A percentile compares a stretch with the other conserved stretches of the same genome.
Conservation (phyloP, 2,888 invertebrate genomes). For the Andrena bicolor region DNA sequence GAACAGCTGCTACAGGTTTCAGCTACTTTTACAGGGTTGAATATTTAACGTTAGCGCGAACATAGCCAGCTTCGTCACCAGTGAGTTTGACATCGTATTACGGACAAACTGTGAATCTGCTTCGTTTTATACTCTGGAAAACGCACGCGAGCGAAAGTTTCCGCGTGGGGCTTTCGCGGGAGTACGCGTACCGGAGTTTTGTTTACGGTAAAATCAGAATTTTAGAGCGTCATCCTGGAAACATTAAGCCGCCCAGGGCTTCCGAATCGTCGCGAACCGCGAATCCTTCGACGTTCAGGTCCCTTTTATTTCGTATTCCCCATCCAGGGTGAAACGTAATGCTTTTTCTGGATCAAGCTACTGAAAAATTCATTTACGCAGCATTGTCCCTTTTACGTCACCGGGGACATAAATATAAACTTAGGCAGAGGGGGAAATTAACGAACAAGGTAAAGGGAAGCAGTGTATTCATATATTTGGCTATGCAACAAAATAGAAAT, state of each 20-base stretch:
- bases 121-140: conserved; percentile 43
- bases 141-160: conserved; percentile 38
- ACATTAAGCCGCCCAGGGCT: conserved; percentile 32
- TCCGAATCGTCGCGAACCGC: conserved; percentile 7
- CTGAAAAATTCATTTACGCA: too few species aligned
- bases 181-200: not conserved
- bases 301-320: too few species aligned
- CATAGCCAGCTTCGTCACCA: not conserved
- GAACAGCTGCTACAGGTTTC: too few species aligned
- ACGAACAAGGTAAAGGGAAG: too few species aligned
- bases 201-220: conserved; percentile 45
- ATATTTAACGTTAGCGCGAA: conserved; percentile 12
- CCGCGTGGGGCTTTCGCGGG: conserved; percentile 28
- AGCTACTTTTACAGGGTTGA: not conserved
- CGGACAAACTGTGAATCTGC: conserved; percentile 10
- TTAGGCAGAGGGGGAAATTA: too few species aligned
- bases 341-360: too few species aligned
- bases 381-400: too few species aligned
- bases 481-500: too few species aligned
- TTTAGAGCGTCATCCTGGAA: conserved; percentile 27
- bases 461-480: too few species aligned
- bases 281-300: not conserved
- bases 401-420: too few species aligned
- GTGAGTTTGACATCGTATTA: conserved; percentile 11
- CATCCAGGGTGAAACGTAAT: too few species aligned